Percentiles rank a stretch among this genome's conserved stretches.
These are phyloP conservation scores for Morelia viridis DNA, from an alignment of 2,797 vertebrate genomes.

Conservation along the genomic window DNA sequence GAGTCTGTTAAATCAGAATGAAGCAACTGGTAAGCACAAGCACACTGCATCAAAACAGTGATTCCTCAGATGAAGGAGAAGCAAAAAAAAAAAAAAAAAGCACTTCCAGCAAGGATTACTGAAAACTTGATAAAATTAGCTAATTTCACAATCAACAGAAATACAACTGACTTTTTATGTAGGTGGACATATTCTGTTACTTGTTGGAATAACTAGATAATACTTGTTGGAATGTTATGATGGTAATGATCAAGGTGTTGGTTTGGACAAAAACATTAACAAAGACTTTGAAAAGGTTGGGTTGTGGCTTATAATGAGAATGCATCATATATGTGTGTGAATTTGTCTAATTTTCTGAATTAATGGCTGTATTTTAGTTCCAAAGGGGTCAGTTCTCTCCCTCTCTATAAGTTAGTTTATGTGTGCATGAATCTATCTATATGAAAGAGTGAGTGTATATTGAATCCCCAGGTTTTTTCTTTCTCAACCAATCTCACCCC, in stretches of 20 bases:
- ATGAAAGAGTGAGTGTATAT: background rate
- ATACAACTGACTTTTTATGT: background rate
- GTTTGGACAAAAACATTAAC: background rate
- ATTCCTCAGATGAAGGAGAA: background rate
- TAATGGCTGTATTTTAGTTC: background rate
- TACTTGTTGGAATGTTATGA: background rate
- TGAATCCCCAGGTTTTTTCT: background rate
- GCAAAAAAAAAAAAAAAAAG: no score
- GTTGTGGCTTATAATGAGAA: background rate
- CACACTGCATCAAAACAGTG: background rate
- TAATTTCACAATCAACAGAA: background rate
- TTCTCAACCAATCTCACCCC: background rate
- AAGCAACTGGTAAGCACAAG: background rate
- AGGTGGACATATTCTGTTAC: background rate
- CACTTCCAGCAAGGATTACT: background rate
- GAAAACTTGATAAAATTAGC: background rate
- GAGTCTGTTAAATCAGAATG: background rate
- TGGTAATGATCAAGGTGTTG: background rate
- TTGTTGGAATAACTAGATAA: background rate
- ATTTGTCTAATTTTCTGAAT: background rate
- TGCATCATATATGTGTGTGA: background rate
- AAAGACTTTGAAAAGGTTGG: background rate
- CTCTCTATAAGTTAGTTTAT: background rate
- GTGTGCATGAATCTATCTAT: background rate
- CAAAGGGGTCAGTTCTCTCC: background rate